These are phyloP conservation scores for Antedon mediterranea DNA, from an alignment of 53 echinoderm and acorn worm species.

Conservation along the genomic window DNA sequence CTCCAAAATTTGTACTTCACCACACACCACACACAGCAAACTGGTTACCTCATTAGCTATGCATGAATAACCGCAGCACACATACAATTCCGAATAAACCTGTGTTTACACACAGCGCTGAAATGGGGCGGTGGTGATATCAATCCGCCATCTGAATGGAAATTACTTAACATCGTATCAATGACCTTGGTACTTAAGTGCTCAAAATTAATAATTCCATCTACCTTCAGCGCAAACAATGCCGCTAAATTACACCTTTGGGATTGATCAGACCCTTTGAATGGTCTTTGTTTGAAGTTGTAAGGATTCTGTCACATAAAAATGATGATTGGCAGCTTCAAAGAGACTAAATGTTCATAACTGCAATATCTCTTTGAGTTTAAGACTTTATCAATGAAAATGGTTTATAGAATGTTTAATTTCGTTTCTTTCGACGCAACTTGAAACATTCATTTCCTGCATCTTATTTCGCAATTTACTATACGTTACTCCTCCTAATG, in stretches of 20 bases:
- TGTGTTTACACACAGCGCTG: background rate
- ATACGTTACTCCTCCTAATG: too few species aligned
- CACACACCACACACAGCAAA: too few species aligned
- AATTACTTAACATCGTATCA: background rate
- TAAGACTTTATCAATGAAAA: too few species aligned
- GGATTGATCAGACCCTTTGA: background rate
- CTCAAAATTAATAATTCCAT: background rate
- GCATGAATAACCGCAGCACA: background rate
- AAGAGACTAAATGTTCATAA: too few species aligned
- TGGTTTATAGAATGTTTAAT: too few species aligned
- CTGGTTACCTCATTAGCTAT: background rate
- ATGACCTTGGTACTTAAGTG: background rate
- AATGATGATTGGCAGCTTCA: background rate
- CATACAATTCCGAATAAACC: too few species aligned
- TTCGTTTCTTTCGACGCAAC: too few species aligned
- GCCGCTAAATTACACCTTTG: background rate
- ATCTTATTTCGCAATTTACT: too few species aligned
- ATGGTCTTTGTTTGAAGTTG: background rate
- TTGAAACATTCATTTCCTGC: too few species aligned
- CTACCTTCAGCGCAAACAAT: too few species aligned
- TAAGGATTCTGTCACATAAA: background rate
- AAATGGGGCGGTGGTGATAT: background rate
- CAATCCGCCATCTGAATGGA: background rate
- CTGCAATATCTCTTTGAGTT: too few species aligned
- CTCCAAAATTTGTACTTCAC: background rate